Evolutionary conservation across 1,140 invertebrate species (phyloP), one percentile per base, ranked within the genome.

Genomic region (Nymphalis io): DNA sequence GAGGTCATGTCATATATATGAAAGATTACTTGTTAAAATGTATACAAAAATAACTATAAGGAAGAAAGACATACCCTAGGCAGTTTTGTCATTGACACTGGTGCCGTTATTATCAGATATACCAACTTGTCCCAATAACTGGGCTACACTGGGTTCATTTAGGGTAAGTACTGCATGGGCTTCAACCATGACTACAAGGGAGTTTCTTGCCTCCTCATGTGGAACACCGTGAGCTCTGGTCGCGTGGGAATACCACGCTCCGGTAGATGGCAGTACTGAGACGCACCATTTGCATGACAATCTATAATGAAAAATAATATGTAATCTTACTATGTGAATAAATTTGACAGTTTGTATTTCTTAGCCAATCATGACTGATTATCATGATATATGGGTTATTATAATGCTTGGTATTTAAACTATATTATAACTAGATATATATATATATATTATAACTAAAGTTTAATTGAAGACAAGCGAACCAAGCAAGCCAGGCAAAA

Each of bases 211-310:
- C 65, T 94, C 93, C 60, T 87, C 91, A 40, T 92, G 90, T 0
- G 93, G 91, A 5, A 94, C 84, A 13, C 93, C 93, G 78, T 94
- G 94, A 3, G 92, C 83, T 3, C 90, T 80, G 12, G 93, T 93
- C 2, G 94, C 93, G 79, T 94, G 94, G 2, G 90, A 85, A 73
- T 93, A 93, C 94, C 93, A 94, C 21, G 93, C 93, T 12, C 92
- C 92, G 3, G 94, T 94, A 3, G 93, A 93, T 2, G 92, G 83
- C 18, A 94, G 75, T 12, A 93, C 83, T 67, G 92, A 83, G 3
- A 89, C 89, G 71, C 93, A 94, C 93, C 93, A 94, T 75, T 94
- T 94, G 81, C 93, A 94, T 18, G 92, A 92, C 39, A 94, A 88
- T 55, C 92, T 93, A 76, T 71, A 93, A 79, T 33, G 8, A 51